phyloP scores from a whole-genome alignment of 92 coral and sea anemone genomes.

The Epizoanthus illoricatus region DNA sequence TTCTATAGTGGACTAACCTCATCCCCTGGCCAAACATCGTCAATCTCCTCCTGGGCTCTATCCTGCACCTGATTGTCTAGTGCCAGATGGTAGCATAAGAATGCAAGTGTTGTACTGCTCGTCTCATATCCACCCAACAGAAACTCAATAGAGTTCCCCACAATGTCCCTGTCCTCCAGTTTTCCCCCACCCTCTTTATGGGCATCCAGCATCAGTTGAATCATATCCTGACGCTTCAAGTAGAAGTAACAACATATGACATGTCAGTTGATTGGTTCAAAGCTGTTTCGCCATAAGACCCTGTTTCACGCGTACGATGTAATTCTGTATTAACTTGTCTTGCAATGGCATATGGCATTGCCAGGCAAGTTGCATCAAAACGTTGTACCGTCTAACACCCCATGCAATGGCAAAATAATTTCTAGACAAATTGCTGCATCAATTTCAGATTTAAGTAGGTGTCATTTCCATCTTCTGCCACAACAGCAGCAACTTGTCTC shows the following conservation, averaged over 20 bases:
- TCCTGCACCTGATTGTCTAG: conserved; percentile 2
- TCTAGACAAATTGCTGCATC: too few species aligned
- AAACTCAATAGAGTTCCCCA: background rate
- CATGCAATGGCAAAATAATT: too few species aligned
- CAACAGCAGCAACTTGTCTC: too few species aligned
- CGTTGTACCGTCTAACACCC: too few species aligned
- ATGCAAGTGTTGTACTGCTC: background rate
- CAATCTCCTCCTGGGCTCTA: background rate
- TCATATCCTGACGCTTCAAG: background rate
- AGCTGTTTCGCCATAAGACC: too few species aligned
- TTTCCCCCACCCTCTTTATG: background rate
- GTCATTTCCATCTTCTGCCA: too few species aligned
- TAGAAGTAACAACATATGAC: background rate
- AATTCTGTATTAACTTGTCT: too few species aligned
- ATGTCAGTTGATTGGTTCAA: background rate
- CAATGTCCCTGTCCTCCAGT: background rate
- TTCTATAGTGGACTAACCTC: too few species aligned
- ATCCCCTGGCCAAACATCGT: background rate
- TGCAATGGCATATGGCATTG: too few species aligned
- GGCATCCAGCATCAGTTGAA: conserved; percentile 6
- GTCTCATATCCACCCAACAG: background rate
- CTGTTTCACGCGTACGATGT: too few species aligned
- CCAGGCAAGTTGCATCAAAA: too few species aligned
- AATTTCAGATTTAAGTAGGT: too few species aligned
- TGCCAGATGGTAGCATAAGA: background rate